These are phyloP conservation scores for Hirtodrosophila confusa DNA, from an alignment of 2,888 invertebrate species.

Conservation along the genomic window DNA sequence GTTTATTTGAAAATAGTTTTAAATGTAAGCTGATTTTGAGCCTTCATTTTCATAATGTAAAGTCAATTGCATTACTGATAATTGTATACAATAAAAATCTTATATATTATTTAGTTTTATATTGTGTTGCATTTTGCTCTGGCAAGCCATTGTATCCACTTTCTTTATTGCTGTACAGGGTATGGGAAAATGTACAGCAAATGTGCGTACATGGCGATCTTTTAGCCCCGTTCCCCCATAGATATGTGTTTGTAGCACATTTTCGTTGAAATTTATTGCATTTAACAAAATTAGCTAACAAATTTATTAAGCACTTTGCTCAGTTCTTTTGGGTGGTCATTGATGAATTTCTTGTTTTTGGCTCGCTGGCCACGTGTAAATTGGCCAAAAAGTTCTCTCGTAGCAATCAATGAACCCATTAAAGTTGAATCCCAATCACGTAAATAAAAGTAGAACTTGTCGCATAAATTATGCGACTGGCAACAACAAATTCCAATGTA, in stretches of 20 bases:
- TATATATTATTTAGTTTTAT: no score
- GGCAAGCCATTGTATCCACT: no score
- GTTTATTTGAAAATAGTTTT: no score
- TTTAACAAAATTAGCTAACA: conserved; percentile 80
- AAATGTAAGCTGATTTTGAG: no score
- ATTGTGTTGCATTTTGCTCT: no score
- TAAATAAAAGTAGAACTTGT: conserved; percentile 75
- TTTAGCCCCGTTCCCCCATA: conserved; percentile 32
- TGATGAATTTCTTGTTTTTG: conserved; percentile 60
- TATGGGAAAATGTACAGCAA: conserved; percentile 52
- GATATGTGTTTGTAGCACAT: conserved; percentile 68
- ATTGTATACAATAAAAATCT: no score
- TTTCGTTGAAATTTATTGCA: conserved; percentile 80
- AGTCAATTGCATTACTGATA: no score
- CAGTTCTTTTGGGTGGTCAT: conserved; percentile 50
- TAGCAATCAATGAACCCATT: conserved; percentile 77
- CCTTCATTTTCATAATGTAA: no score
- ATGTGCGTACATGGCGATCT: conserved; percentile 57
- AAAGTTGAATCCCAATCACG: conserved; percentile 76
- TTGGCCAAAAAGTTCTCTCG: conserved; percentile 36
- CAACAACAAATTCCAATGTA: conserved; percentile 39
- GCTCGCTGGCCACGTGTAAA: conserved; percentile 65
- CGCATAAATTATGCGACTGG: conserved; percentile 74
- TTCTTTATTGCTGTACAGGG: conserved; percentile 23
- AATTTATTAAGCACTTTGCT: conserved; percentile 78